These are phyloP conservation scores for Agriotes lineatus DNA, from an alignment of 2,888 invertebrate genomes.

Conservation along the genomic window DNA sequence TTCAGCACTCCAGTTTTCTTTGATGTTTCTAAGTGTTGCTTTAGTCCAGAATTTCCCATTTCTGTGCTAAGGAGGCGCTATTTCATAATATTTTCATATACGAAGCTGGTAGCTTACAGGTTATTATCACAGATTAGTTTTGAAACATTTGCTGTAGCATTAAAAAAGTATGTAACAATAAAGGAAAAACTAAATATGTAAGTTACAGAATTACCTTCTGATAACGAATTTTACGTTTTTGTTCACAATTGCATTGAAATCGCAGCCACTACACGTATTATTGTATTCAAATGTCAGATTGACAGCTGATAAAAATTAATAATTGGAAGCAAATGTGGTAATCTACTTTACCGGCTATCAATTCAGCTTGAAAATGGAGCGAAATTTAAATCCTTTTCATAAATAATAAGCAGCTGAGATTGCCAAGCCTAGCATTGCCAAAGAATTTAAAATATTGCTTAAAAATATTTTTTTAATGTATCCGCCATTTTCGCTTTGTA, in stretches of 20 bases:
- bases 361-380: no score
- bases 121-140: constrained; percentile 16
- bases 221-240: background rate
- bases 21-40: constrained; percentile 94
- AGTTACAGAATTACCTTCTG: background rate
- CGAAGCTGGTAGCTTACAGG: background rate
- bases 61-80: background rate
- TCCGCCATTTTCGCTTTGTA: no score
- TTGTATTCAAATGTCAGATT: constrained; percentile 26
- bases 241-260: background rate
- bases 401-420: no score
- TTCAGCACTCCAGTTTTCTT: constrained; percentile 96
- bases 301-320: constrained; percentile 10
- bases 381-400: no score
- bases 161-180: background rate
- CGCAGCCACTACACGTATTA: constrained; percentile 7
- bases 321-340: background rate
- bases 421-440: no score
- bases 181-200: background rate
- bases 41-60: constrained; percentile 93
- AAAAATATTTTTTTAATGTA: no score
- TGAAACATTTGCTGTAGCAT: background rate
- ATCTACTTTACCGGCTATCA: background rate
- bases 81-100: constrained; percentile 1
- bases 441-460: no score